Evolutionary conservation across 2,888 invertebrate genomes (phyloP).

Genomic region (Drosophila neutralis): DNA sequence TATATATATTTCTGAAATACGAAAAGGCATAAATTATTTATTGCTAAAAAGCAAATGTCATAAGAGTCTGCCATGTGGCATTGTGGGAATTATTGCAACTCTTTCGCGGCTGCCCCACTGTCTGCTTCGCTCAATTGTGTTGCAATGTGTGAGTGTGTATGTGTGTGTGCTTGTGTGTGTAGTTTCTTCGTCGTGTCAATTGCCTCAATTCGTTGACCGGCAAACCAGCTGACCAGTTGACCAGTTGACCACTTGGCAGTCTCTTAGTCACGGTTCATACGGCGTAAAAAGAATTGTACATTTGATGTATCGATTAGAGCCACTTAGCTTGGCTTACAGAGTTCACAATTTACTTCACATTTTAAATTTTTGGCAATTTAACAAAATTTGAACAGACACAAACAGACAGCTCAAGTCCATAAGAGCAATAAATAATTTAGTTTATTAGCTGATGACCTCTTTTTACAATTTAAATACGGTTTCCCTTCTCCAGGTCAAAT

Average conservation of each 20-base stretch:
- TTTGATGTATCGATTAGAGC: slow-evolving; percentile 39
- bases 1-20: slow-evolving; percentile 29
- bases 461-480: background rate
- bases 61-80: slow-evolving; percentile 55
- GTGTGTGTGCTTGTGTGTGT: slow-evolving; percentile 29
- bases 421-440: background rate
- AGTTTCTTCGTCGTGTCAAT: slow-evolving; percentile 63
- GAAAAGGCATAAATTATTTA: slow-evolving; percentile 75
- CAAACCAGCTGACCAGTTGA: slow-evolving; percentile 15
- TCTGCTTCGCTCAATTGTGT: slow-evolving; percentile 46
- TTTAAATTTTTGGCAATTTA: background rate
- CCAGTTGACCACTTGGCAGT: slow-evolving; percentile 17
- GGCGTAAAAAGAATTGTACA: slow-evolving; percentile 14
- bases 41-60: slow-evolving; percentile 79
- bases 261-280: slow-evolving; percentile 49
- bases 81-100: slow-evolving; percentile 48
- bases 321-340: background rate
- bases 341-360: slow-evolving; percentile 8
- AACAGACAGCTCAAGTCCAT: background rate
- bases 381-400: background rate
- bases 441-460: background rate
- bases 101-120: slow-evolving; percentile 8
- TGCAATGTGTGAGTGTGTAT: slow-evolving; percentile 45
- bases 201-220: slow-evolving; percentile 42
- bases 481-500: background rate